Evolutionary conservation across 2,888 invertebrate species (phyloP).

Genomic region (Agriopis aurantiaria): DNA sequence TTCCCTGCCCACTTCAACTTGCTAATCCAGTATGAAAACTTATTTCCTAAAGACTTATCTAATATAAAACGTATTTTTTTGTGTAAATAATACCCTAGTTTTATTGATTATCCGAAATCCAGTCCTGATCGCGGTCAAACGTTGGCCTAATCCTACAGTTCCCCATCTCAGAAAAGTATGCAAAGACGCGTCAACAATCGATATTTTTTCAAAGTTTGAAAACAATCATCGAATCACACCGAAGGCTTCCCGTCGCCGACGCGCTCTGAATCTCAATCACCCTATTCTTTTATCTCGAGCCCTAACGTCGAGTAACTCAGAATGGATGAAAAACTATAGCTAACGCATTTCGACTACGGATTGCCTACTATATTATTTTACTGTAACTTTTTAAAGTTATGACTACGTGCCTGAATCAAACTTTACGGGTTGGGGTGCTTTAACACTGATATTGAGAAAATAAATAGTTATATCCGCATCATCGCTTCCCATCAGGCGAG

Average conservation of each 20-base stretch:
- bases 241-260: constrained; percentile 31
- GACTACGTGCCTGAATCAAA: constrained; percentile 7
- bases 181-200: constrained; percentile 22
- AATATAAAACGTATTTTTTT: background rate
- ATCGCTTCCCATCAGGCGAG: too few relatives aligned
- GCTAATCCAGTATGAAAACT: too few relatives aligned
- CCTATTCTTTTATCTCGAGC: constrained; percentile 45
- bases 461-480: too few relatives aligned
- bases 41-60: too few relatives aligned
- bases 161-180: background rate
- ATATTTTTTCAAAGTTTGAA: constrained; percentile 40
- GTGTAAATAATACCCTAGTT: too few relatives aligned
- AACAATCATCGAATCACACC: constrained; percentile 44
- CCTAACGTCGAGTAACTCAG: constrained; percentile 38
- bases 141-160: background rate
- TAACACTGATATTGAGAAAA: background rate
- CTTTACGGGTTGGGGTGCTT: background rate
- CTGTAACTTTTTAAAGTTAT: constrained; percentile 25
- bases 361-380: constrained; percentile 35
- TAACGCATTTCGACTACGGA: constrained; percentile 42
- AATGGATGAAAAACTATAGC: constrained; percentile 42
- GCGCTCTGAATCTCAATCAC: constrained; percentile 47
- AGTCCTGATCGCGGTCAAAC: background rate
- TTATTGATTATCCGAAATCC: too few relatives aligned
- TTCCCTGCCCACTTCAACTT: too few relatives aligned